Evolutionary conservation across 2,888 invertebrate genomes (phyloP), one percentile per base, ranked within the genome.

Genomic region (Pheosia gnoma): DNA sequence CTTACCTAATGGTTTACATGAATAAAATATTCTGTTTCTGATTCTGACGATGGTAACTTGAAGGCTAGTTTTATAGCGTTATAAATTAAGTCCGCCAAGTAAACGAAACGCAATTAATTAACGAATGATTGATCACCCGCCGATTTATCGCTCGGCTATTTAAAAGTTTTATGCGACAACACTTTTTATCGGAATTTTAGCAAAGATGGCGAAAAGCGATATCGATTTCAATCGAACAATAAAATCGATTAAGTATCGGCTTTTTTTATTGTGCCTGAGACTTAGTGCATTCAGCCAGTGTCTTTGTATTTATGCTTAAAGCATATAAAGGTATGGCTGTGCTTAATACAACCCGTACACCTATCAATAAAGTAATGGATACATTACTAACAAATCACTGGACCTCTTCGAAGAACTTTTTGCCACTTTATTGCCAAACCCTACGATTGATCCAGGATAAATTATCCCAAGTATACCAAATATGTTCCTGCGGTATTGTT

Each of bases 51-150:
- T 8, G 10, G 8, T 7, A 6, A 54, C 38, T 54, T 38, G 3
- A 54, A 4, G 38, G n/a, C 36, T 4, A 56, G 9, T 41, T 56
- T 56, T 56, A 56, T 56, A 41, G 56, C 9, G 25, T 56, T 10
- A 56, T 56, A 56, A 56, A 56, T 56, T 25, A 56, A 43, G 5
- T 7, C 4, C 9, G 56, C n/a, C 13, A 56, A 36, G 43, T 45
- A 4, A 45, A 57, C 57, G 11, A 55, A 11, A 5, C 36, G 45
- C 57, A 57, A 57, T 57, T 57, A 57, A 57, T 57, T 45, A 57
- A 6, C 45, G 45, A 57, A 57, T 57, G 57, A 57, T 57, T 57
- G 41, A 57, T 57, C 45, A 45, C 25, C 9, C 10, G 56, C 43
- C 13, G 57, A 43, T 57, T 45, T 57, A 45, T 57, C 7, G 13